phyloP scores from a whole-genome alignment of 2,113 vertebrate species.

The Bufo bufo region DNA sequence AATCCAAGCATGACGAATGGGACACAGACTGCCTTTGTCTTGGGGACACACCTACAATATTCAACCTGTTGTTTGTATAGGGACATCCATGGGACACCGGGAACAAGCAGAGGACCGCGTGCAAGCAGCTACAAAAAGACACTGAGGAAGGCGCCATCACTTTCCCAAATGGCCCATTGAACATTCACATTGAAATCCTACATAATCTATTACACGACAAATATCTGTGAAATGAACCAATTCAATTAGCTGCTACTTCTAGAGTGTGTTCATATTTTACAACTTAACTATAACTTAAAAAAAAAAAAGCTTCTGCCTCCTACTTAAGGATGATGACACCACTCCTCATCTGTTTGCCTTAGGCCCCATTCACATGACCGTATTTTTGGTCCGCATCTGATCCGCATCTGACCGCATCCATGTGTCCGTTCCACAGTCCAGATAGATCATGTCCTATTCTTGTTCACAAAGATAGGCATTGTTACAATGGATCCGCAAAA shows the following conservation, averaged over 20 bases:
- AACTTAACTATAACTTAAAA: neutral
- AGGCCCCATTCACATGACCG: too few relatives aligned
- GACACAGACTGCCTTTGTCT: conserved; percentile 98
- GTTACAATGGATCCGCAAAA: too few relatives aligned
- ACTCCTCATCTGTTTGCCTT: too few relatives aligned
- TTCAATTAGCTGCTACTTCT: neutral
- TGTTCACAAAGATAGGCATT: too few relatives aligned
- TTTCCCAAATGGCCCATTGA: conserved; percentile 27
- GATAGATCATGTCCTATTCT: too few relatives aligned
- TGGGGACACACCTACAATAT: conserved; percentile 95
- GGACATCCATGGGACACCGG: conserved; percentile 83
- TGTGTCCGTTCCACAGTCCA: too few relatives aligned
- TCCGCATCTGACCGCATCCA: too few relatives aligned
- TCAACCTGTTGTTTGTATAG: conserved; percentile 98
- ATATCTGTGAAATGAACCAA: neutral
- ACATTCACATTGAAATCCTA: neutral
- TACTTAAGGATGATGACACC: too few relatives aligned
- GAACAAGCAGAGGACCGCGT: conserved; percentile 67
- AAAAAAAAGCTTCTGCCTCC: too few relatives aligned
- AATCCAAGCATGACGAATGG: conserved; percentile 96
- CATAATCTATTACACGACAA: neutral
- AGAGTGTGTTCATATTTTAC: neutral
- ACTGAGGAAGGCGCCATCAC: conserved; percentile 74
- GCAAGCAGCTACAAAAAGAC: conserved; percentile 59
- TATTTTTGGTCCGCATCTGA: too few relatives aligned